Conservation (phyloP, 2,888 invertebrate species). For the Chymomyza caudatula region DNA sequence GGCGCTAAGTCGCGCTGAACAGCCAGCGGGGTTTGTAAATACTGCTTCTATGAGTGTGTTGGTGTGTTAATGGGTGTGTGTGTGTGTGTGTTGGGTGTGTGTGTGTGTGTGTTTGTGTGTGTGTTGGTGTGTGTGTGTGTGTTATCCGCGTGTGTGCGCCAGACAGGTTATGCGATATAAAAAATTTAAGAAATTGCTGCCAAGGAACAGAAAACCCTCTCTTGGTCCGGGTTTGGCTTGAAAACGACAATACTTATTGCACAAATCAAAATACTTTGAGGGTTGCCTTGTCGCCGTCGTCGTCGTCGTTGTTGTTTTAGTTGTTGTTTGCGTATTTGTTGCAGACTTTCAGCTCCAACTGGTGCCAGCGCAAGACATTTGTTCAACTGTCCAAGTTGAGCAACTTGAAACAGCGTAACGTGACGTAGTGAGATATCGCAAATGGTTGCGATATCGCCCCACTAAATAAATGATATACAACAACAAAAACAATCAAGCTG, state of each 20-base stretch:
- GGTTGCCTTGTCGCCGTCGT: neutral
- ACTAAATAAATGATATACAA: conserved; percentile 58
- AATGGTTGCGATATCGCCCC: conserved; percentile 37
- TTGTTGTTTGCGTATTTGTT: conserved; percentile 12
- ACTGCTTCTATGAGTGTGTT: neutral
- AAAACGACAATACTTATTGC: conserved; percentile 71
- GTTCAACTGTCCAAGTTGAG: neutral
- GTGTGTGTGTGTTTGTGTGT: neutral
- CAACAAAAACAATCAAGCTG: conserved; percentile 2
- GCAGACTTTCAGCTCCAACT: conserved; percentile 37
- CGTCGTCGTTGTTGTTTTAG: conserved; percentile 38
- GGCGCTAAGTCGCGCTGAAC: conserved; percentile 29
- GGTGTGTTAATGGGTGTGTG: neutral
- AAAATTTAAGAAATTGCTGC: conserved; percentile 70
- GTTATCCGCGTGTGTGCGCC: conserved; percentile 61
- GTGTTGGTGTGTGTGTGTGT: neutral
- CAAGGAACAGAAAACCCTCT: conserved; percentile 9
- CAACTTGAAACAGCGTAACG: neutral
- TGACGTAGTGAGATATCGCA: neutral
- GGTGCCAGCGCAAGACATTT: conserved; percentile 37
- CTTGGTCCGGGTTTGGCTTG: conserved; percentile 34
- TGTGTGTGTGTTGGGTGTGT: neutral
- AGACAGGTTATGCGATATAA: conserved; percentile 72
- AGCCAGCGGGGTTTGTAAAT: neutral
- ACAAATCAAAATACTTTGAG: conserved; percentile 68